phyloP scores from a whole-genome alignment of 2,113 vertebrate species.

The Nannospalax galili region DNA sequence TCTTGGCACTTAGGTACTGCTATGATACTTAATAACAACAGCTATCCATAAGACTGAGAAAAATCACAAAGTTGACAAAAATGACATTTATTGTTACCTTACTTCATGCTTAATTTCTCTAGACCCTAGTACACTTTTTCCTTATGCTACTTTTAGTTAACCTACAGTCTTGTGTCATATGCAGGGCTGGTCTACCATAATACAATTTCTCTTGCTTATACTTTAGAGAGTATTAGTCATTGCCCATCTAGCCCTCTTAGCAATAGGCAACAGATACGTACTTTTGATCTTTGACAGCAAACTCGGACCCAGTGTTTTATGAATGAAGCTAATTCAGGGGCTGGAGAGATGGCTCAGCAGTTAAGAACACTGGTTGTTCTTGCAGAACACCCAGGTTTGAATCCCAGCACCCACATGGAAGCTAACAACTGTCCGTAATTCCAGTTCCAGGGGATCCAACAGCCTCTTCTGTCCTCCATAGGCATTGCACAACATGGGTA shows the following conservation, averaged over 20 bases:
- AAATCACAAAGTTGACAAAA: slow-evolving; percentile 34
- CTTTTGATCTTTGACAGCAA: slow-evolving; percentile 5
- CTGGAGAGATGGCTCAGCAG: too few species aligned
- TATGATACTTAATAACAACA: background rate
- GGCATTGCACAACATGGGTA: too few species aligned
- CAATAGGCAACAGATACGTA: background rate
- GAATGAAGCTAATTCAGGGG: background rate
- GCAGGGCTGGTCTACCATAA: background rate
- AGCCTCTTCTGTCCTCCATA: too few species aligned
- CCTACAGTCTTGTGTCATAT: background rate
- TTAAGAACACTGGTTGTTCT: too few species aligned
- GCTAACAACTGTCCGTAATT: too few species aligned
- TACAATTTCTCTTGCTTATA: slow-evolving; percentile 17
- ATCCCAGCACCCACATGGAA: too few species aligned
- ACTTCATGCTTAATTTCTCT: slow-evolving; percentile 1
- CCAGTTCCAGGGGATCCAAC: too few species aligned
- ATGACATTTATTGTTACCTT: background rate
- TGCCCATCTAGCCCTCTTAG: background rate
- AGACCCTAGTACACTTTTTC: background rate
- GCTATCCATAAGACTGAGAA: background rate
- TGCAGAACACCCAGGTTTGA: too few species aligned
- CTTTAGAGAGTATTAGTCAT: background rate
- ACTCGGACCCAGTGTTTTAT: background rate
- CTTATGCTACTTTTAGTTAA: background rate
- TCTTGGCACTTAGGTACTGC: background rate